A percentile compares a stretch with the other conserved stretches of the same genome.
These are phyloP conservation scores for Lepidocyrtoides sp. DNA, from an alignment of 2,888 invertebrate species.

Conservation along the genomic window DNA sequence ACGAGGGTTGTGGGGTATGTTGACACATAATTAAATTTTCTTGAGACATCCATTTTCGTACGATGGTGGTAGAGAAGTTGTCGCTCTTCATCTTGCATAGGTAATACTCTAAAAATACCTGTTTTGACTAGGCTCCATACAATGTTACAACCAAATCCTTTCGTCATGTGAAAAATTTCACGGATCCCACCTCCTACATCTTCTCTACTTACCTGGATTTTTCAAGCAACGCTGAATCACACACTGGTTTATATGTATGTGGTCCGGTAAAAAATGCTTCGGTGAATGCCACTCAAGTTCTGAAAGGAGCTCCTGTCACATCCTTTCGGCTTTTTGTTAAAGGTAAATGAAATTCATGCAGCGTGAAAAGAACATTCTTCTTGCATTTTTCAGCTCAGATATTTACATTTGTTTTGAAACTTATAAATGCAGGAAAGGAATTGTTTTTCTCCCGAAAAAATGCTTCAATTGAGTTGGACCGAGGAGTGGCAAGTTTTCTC, in stretches of 20 bases:
- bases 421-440: slow-evolving; percentile 56
- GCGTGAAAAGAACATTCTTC: no score
- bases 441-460: slow-evolving; percentile 74
- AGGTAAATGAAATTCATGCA: slow-evolving; percentile 67
- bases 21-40: neutral
- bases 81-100: no score
- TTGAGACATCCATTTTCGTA: no score
- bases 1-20: slow-evolving; percentile 80
- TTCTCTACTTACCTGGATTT: slow-evolving; percentile 78
- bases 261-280: slow-evolving; percentile 71
- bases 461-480: slow-evolving; percentile 47
- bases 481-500: slow-evolving; percentile 61
- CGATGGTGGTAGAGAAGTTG: no score
- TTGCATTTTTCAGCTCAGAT: no score
- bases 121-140: slow-evolving; percentile 29
- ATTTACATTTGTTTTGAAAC: no score
- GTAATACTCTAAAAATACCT: no score
- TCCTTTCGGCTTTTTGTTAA: slow-evolving; percentile 68
- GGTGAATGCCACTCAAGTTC: slow-evolving; percentile 61
- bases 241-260: slow-evolving; percentile 77
- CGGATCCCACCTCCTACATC: slow-evolving; percentile 65
- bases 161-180: slow-evolving; percentile 77
- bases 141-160: slow-evolving; percentile 75
- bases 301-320: slow-evolving; percentile 61
- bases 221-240: slow-evolving; percentile 72